A percentile compares a stretch with the other conserved stretches of the same genome.
These are phyloP conservation scores for Notarius lentiginosus DNA, from an alignment of 2,113 vertebrate species.

Conservation along the genomic window DNA sequence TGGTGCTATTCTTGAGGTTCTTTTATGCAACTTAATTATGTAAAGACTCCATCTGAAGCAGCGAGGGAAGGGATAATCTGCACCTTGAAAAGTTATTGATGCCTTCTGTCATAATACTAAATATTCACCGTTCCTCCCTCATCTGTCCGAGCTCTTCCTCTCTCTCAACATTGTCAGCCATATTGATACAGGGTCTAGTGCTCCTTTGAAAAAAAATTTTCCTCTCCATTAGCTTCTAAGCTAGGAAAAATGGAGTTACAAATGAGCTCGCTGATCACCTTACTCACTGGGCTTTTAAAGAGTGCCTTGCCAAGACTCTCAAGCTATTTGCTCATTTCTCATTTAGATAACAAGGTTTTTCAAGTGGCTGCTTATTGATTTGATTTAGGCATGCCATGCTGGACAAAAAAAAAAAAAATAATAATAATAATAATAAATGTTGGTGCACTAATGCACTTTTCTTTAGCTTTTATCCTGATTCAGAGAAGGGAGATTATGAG, in stretches of 20 bases:
- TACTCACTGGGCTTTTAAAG: slow-evolving; percentile 55
- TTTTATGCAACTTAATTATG: slow-evolving; percentile 58
- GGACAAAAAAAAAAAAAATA: slow-evolving; percentile 53
- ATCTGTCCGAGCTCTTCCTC: slow-evolving; percentile 28
- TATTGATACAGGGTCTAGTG: slow-evolving; percentile 16
- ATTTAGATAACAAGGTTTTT: slow-evolving; percentile 61
- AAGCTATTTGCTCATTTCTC: slow-evolving; percentile 62
- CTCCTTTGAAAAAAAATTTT: slow-evolving; percentile 34
- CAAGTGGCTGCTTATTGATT: slow-evolving; percentile 63
- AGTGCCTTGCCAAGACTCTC: slow-evolving; percentile 41
- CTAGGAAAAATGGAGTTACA: slow-evolving; percentile 48
- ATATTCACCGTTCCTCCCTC: neutral
- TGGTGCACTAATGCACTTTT: slow-evolving; percentile 54
- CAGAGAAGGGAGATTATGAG: slow-evolving; percentile 41
- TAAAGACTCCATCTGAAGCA: slow-evolving; percentile 55
- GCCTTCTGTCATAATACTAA: slow-evolving; percentile 55
- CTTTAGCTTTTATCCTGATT: slow-evolving; percentile 57
- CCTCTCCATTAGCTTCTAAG: slow-evolving; percentile 62
- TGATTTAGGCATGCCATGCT: slow-evolving; percentile 52
- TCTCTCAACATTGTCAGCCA: slow-evolving; percentile 13
- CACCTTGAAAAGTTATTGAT: slow-evolving; percentile 66
- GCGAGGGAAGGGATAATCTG: slow-evolving; percentile 58
- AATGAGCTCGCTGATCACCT: slow-evolving; percentile 60
- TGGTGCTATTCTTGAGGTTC: slow-evolving; percentile 61
- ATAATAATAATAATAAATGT: slow-evolving; percentile 23